phyloP scores from a whole-genome alignment of 2,797 vertebrate species.

The Tinamus major region DNA sequence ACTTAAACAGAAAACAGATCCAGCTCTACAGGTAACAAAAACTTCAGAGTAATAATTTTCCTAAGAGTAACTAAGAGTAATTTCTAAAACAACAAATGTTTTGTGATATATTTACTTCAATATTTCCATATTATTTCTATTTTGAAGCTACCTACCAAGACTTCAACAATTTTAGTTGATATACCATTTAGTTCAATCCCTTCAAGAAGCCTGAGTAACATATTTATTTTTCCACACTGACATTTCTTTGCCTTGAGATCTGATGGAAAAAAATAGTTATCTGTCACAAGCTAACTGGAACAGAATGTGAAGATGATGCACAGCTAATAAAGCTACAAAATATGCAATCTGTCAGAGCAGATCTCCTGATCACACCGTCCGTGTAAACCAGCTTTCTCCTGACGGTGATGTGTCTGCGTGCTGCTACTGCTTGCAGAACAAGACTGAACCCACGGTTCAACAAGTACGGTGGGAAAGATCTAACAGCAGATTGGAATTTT shows the following conservation, averaged over 20 bases:
- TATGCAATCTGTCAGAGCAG: conserved; percentile 45
- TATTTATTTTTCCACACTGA: conserved; percentile 37
- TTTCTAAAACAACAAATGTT: conserved; percentile 11
- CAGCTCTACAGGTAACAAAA: conserved; percentile 52
- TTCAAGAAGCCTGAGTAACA: conserved; percentile 30
- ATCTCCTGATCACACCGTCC: not conserved
- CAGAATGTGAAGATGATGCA: conserved; percentile 38
- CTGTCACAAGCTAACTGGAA: conserved; percentile 55
- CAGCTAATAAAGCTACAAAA: conserved; percentile 56
- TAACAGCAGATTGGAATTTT: not conserved
- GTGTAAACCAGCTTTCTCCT: conserved; percentile 6
- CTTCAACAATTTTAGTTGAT: conserved; percentile 18
- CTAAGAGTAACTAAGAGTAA: not conserved
- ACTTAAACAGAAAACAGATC: conserved; percentile 47
- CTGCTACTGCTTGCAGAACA: not conserved
- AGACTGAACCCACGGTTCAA: not conserved
- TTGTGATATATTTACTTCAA: conserved; percentile 46
- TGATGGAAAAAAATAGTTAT: conserved; percentile 42
- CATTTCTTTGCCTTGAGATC: conserved; percentile 46
- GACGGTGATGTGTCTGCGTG: not conserved
- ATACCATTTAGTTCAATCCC: conserved; percentile 26
- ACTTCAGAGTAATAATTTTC: not conserved
- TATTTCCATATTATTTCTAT: conserved; percentile 40
- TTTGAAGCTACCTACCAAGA: conserved; percentile 26
- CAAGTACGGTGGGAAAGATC: not conserved